Evolutionary conservation across 2,113 vertebrate genomes (phyloP), one percentile per base, ranked within the genome.

Genomic region (Tautogolabrus adspersus): DNA sequence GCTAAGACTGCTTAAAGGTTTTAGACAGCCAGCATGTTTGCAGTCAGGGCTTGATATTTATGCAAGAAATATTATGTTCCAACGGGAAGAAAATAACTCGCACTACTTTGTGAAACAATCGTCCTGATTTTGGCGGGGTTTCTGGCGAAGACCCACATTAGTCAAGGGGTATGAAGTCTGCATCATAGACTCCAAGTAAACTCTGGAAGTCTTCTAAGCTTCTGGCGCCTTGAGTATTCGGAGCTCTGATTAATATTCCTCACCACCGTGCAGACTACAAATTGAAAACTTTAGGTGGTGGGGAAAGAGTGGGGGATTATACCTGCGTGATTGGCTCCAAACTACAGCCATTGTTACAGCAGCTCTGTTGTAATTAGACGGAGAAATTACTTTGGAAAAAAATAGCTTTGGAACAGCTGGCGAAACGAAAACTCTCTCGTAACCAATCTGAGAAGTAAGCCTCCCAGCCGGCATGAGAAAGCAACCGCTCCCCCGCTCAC

Each of bases 321-420:
- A 91, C 88, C 91, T 94, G 90, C 82, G 77, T 89, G 91, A 93
- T 84, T 94, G 92, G 90, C 88, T 94, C 89, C 88, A 86, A 84
- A 93, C 91, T 86, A 88, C 88, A 82, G 85, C 80, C 86, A 93
- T 93, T 94, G 93, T 93, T 85, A 88, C 65, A 88, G 84, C 82
- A 86, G 85, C 88, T 89, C 88, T 81, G 87, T 75, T 89, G 92
- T 93, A 93, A 94, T 95, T 94, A 93, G 88, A 90, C 71, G 82
- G 82, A 91, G 91, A 93, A 93, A 94, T 93, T 62, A 93, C 92
- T 94, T 93, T 76, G 72, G 87, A 87, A 88, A 93, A 34, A 93
- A 91, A 91, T 79, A 47, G 82, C 81, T 91, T 89, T 83, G 73
- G 84, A 88, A 90, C 91, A 91, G 91, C 88, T 87, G 88, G 85